These are phyloP conservation scores for Speoplatyrhinus poulsoni DNA, from an alignment of 2,113 vertebrate genomes.

Conservation along the genomic window DNA sequence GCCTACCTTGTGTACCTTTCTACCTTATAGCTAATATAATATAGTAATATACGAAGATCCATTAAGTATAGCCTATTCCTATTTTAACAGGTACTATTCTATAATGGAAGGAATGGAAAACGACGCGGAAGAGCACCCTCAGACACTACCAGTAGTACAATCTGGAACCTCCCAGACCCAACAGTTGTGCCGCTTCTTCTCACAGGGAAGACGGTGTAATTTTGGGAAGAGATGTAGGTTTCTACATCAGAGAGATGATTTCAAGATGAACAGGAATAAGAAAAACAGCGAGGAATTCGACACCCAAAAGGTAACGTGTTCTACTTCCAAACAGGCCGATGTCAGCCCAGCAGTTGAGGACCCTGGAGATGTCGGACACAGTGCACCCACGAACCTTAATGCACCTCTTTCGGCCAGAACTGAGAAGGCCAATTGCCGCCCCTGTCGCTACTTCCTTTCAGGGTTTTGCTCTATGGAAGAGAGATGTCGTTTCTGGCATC, in stretches of 20 bases:
- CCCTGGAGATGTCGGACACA: constrained; percentile 7
- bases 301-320: neutral
- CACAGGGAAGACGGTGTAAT: constrained; percentile 75
- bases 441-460: constrained; percentile 80
- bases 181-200: constrained; percentile 75
- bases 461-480: constrained; percentile 80
- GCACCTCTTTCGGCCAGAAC: constrained; percentile 7
- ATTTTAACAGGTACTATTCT: constrained; percentile 13
- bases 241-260: constrained; percentile 64
- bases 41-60: neutral
- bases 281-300: neutral
- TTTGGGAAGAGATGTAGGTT: constrained; percentile 78
- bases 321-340: neutral
- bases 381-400: constrained; percentile 5
- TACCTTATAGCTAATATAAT: too few relatives aligned
- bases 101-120: constrained; percentile 39
- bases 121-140: constrained; percentile 10
- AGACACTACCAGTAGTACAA: too few relatives aligned
- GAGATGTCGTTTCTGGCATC: constrained; percentile 80
- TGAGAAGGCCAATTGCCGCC: constrained; percentile 37
- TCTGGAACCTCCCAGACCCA: constrained; percentile 20
- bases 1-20: too few relatives aligned
- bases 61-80: neutral
- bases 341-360: neutral
- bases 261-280: constrained; percentile 26